Evolutionary conservation across 1,140 invertebrate genomes (phyloP).

Genomic region (Lepidostoma basale): DNA sequence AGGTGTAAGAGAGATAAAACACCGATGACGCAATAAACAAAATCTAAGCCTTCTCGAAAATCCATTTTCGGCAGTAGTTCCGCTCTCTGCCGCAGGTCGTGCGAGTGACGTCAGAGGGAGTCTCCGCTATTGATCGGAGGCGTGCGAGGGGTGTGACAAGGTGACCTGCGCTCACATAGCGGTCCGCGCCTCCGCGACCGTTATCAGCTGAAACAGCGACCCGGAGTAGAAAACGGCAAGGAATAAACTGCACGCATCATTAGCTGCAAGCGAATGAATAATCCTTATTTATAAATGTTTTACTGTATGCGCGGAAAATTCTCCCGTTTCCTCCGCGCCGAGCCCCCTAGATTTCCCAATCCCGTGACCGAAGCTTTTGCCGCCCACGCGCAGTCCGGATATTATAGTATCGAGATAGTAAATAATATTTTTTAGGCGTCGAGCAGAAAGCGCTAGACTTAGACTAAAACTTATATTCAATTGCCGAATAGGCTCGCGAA

Average conservation of each 20-base stretch:
- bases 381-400: background rate
- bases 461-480: too few species aligned
- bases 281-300: too few species aligned
- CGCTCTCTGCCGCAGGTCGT: conserved; percentile 11
- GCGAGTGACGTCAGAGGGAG: conserved; percentile 31
- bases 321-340: background rate
- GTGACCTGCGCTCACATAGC: conserved; percentile 19
- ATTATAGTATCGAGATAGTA: too few species aligned
- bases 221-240: too few species aligned
- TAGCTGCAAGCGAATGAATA: too few species aligned
- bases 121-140: conserved; percentile 22
- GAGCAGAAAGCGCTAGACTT: too few species aligned
- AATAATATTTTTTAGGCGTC: too few species aligned
- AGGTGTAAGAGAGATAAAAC: background rate
- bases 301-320: background rate
- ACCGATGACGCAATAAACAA: conserved; percentile 6
- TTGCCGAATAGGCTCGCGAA: too few species aligned
- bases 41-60: background rate
- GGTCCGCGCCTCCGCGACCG: too few species aligned
- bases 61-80: background rate
- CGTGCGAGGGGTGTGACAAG: conserved; percentile 33
- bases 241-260: too few species aligned
- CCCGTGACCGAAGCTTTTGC: conserved; percentile 7
- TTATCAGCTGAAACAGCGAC: too few species aligned
- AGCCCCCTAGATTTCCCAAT: background rate